Base-by-base conservation (phyloP, 2,888 invertebrate species). In the Drosophila setosimentum region DNA sequence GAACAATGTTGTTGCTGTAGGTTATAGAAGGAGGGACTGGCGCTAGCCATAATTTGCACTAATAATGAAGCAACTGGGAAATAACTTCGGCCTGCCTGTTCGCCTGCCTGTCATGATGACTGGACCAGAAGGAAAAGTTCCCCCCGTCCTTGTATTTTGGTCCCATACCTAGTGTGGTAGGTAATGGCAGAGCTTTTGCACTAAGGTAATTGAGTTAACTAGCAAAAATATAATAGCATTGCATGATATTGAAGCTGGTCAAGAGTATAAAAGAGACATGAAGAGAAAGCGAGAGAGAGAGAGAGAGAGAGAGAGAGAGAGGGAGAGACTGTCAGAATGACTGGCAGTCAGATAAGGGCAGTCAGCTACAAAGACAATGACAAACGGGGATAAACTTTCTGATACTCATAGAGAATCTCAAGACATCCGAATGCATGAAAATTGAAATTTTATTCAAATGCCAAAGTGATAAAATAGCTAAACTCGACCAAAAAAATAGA, bases 401-500 rank as follows among this genome's bases (percentile, higher is more conserved):
- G 67, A 68, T 57, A 49, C 60, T 55, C 48, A 45, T 50, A 33
- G 49, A 45, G 49, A 50, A 40, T 54, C 40, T 54, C 40, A 50
- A 65, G 35, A 58, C 45, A 63, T 50, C 30, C 30, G 61, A 57
- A 81, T 83, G 87, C 87, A 76, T 71, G 76, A 80, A 82, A 78
- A 84, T 84, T 87, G 82, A 84, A 84, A 85, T 82, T 84, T 82
- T 84, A 84, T 84, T 78, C 83, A 84, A 87, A 85, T 82, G 68
- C n/a, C 66, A 29, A 30, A 58, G 62, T 65, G 63, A 66, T 77
- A 74, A 73, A 78, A 68, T 61, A 64, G 53, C 54, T 72, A 69
- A 67, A 68, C 51, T 68, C 64, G 72, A 67, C 48, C 37, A 74
- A 33, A 53, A 50, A 67, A 30, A 62, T 50, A 74, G 83, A 88